These are phyloP conservation scores for Melanostigma gelatinosum DNA, from an alignment of 2,113 vertebrate genomes.

Conservation along the genomic window DNA sequence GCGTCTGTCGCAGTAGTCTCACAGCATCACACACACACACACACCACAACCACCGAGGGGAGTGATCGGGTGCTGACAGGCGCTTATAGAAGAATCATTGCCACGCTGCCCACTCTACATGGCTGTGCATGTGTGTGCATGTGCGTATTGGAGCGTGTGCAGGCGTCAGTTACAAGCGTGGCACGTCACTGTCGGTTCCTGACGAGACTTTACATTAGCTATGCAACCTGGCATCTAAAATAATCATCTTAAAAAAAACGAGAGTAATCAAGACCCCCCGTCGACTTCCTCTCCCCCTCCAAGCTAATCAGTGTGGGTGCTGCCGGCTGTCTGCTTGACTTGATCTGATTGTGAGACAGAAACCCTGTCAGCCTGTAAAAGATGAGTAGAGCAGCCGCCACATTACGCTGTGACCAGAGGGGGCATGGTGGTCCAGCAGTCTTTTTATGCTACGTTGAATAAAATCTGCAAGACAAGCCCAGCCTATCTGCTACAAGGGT, in stretches of 20 bases:
- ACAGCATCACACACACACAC: not conserved
- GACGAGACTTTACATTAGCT: slow-evolving; percentile 12
- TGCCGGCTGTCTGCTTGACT: slow-evolving; percentile 42
- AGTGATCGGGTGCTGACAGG: slow-evolving; percentile 1
- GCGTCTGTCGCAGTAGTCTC: not conserved
- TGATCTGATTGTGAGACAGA: slow-evolving; percentile 55
- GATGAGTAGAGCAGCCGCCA: not conserved
- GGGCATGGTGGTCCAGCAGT: not conserved
- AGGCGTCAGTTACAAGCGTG: not conserved
- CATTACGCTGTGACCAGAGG: not conserved
- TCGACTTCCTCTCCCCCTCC: slow-evolving; percentile 9
- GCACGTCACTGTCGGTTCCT: not conserved
- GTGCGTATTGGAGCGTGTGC: not conserved
- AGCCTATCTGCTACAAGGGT: not conserved
- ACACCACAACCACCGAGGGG: not conserved
- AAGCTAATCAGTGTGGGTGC: slow-evolving; percentile 64
- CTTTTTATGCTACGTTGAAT: not conserved
- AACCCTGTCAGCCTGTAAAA: slow-evolving; percentile 1
- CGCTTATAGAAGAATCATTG: not conserved
- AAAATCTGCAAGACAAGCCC: not conserved
- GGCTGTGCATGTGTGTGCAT: not conserved
- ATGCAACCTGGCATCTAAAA: slow-evolving; percentile 27
- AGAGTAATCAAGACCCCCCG: slow-evolving; percentile 58
- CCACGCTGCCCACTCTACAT: slow-evolving; percentile 5
- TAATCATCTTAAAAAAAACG: slow-evolving; percentile 57